Conservation (phyloP, 2,113 vertebrate genomes). For the Rhabdornis inornatus region DNA sequence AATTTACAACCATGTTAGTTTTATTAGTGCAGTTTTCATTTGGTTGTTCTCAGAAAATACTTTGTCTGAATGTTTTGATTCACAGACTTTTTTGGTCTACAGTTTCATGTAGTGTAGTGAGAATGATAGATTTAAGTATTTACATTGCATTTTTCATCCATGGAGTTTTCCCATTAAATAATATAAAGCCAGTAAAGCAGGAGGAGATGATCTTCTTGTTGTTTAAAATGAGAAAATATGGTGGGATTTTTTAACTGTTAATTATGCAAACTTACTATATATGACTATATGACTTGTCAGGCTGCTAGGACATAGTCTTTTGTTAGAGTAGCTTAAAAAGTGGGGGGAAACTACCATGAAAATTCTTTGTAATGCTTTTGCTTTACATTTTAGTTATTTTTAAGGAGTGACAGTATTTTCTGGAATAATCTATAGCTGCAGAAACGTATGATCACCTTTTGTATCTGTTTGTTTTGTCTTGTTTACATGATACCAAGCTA, state of each 20-base stretch:
- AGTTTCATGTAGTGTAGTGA: neutral
- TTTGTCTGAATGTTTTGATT: neutral
- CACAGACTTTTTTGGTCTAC: neutral
- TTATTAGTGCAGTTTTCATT: neutral
- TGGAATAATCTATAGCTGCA: neutral
- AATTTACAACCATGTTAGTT: neutral
- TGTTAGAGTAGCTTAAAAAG: neutral
- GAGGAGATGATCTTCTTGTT: neutral
- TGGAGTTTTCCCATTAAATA: neutral
- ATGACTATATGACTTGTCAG: neutral
- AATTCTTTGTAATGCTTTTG: neutral
- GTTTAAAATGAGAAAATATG: neutral
- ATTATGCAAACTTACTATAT: neutral
- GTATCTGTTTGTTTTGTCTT: neutral
- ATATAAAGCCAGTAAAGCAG: neutral
- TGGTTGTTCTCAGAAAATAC: neutral
- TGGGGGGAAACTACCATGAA: rapidly evolving
- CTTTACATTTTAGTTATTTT: neutral
- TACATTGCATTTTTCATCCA: neutral
- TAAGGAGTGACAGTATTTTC: neutral
- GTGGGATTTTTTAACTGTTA: neutral
- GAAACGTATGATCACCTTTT: neutral
- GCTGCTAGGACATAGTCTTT: neutral
- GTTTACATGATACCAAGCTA: neutral
- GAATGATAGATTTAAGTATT: neutral